A percentile compares a stretch with the other conserved stretches of the same genome.
These are phyloP conservation scores for Valencia hispanica DNA, from an alignment of 2,797 vertebrate genomes.

Conservation along the genomic window DNA sequence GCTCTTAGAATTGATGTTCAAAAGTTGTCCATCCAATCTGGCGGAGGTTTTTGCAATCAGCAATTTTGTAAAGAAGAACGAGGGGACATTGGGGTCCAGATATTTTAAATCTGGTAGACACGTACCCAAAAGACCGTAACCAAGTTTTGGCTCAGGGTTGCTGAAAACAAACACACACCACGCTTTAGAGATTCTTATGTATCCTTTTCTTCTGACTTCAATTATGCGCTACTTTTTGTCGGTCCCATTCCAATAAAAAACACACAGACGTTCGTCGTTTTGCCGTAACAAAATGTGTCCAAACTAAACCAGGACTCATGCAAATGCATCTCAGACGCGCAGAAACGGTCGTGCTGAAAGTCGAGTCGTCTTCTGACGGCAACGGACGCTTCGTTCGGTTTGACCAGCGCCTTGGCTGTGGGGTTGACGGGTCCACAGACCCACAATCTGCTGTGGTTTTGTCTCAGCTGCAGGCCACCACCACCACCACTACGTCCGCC, in stretches of 20 bases:
- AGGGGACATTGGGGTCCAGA: too few species aligned
- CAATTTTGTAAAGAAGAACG: not conserved
- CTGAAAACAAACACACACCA: not conserved
- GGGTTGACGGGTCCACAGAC: conserved; percentile 43
- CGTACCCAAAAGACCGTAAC: too few species aligned
- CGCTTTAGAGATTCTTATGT: not conserved
- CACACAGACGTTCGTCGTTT: not conserved
- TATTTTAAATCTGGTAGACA: too few species aligned
- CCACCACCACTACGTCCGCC: conserved; percentile 81
- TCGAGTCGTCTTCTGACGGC: not conserved
- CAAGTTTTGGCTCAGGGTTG: too few species aligned
- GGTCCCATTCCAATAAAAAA: not conserved
- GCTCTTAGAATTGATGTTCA: not conserved
- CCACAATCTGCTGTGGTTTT: conserved; percentile 80
- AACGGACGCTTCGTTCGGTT: conserved; percentile 8
- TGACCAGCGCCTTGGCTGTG: conserved; percentile 4
- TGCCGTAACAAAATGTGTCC: not conserved
- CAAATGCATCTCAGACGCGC: not conserved
- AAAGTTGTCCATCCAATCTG: not conserved
- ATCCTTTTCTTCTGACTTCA: not conserved
- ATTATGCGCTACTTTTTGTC: not conserved
- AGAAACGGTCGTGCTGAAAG: not conserved
- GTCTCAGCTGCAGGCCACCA: conserved; percentile 95
- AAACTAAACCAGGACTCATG: not conserved
- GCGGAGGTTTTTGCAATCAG: too few species aligned